Conservation (phyloP, 2,113 vertebrate species). For the Actinemys pallida region DNA sequence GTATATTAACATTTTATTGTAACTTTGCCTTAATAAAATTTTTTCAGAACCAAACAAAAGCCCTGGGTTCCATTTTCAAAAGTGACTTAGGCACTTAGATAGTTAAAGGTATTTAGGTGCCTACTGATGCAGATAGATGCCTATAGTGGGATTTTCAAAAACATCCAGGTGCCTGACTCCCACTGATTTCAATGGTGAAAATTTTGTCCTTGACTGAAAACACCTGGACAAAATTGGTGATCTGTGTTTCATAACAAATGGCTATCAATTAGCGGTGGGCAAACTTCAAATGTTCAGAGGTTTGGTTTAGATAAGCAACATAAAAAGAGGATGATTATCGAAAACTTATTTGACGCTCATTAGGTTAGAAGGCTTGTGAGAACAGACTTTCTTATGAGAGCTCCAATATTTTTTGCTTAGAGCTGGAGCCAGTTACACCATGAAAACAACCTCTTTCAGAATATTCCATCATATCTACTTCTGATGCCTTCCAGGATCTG, state of each 20-base stretch:
- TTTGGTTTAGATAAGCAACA: slow-evolving; percentile 6
- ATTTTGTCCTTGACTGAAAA: slow-evolving; percentile 16
- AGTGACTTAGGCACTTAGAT: not conserved
- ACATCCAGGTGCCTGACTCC: not conserved
- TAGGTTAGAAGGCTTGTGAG: not conserved
- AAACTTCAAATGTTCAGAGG: not conserved
- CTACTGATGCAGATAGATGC: not conserved
- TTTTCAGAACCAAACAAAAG: not conserved
- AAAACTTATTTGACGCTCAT: slow-evolving; percentile 7
- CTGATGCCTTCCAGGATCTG: not conserved
- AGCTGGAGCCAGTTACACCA: not conserved
- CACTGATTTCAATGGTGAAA: not conserved
- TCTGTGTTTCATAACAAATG: not conserved
- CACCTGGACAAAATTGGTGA: not conserved
- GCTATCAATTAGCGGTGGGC: not conserved
- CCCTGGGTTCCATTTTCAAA: not conserved
- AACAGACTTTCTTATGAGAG: not conserved
- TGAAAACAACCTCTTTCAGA: not conserved
- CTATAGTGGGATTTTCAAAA: not conserved
- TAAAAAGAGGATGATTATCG: not conserved
- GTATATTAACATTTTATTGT: not conserved
- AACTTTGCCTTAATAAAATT: not conserved
- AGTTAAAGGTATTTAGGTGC: not conserved
- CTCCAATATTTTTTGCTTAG: not conserved
- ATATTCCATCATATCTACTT: not conserved